Evolutionary conservation across 2,113 vertebrate genomes (phyloP), one percentile per base, ranked within the genome.

Genomic region (Pseudorasbora parva): DNA sequence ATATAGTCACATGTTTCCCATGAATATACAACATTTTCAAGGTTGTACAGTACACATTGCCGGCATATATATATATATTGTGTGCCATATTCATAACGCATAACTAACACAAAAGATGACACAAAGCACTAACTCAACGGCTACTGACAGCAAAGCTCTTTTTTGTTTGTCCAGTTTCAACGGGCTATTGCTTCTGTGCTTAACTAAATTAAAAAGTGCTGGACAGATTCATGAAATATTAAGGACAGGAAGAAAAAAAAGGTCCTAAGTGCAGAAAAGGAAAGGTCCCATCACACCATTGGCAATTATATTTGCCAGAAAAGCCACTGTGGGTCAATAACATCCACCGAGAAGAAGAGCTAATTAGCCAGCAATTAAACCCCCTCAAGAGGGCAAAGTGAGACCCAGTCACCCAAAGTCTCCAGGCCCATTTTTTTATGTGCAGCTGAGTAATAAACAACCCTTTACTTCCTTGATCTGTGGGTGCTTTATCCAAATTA

Each of bases 311-410:
- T 51, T 23, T 37, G 73, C 71, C 51, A 86, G 76, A 25, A 77
- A 74, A 80, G 82, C 72, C 84, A 80, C 59, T 30, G 17, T 30
- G 25, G 74, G 82, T 87, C 86, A 89, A 86, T 75, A 86, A 66
- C 49, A 82, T 72, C 88, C 78, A 66, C 59, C 27, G 73, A 85
- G 86, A 83, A 43, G 25, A 82, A 51, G 66, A 72, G 69, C 69
- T 75, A 73, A 88, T 88, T 81, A 83, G 57, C 47, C 57, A 23
- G 78, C 72, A 87, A 87, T 83, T 83, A 85, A 85, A 85, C 60
- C 72, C 66, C 60, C 80, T 80, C 84, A 77, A 54, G 76, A 78
- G n/a, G 45, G 25, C 54, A 73, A 25, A 33, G 57, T 41, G 30
- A 86, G 79, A 77, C 64, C 57, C 75, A 74, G 54, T 86, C 60